phyloP scores from a whole-genome alignment of 2,888 invertebrate genomes.

The Lasioglossum pauxillum region DNA sequence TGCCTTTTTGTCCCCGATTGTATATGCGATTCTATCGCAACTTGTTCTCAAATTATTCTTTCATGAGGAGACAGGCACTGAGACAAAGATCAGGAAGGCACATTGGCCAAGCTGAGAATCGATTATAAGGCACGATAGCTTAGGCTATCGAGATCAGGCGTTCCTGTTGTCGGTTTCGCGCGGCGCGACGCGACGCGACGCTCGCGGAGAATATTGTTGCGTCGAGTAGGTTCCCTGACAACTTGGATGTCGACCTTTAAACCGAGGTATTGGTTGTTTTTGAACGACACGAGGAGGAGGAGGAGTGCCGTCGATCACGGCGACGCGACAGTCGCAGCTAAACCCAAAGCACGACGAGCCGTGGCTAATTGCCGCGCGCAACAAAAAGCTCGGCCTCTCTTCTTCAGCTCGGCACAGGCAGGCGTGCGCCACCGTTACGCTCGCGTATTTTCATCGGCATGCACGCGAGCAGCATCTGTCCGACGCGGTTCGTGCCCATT shows the following conservation, averaged over 20 bases:
- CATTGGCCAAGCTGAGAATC: no score
- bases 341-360: conserved; percentile 80
- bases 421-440: conserved; percentile 56
- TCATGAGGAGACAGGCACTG: no score
- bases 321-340: conserved; percentile 69
- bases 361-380: conserved; percentile 82
- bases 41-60: no score
- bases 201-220: background rate
- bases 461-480: conserved; percentile 59
- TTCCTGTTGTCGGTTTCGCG: background rate
- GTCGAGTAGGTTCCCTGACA: conserved; percentile 9
- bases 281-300: conserved; percentile 15
- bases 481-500: conserved; percentile 16
- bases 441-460: conserved; percentile 61
- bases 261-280: conserved; percentile 31
- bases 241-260: conserved; percentile 40
- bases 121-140: background rate
- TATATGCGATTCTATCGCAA: no score
- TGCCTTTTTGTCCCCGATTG: no score
- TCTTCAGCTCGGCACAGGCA: conserved; percentile 48
- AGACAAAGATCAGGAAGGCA: no score
- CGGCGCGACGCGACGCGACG: background rate
- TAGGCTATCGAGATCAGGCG: background rate
- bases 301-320: conserved; percentile 54
- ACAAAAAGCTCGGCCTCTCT: conserved; percentile 78